Percentiles rank a stretch among this genome's conserved stretches.
Conservation (phyloP, 2,797 vertebrate species). For the Macropodus opercularis region DNA sequence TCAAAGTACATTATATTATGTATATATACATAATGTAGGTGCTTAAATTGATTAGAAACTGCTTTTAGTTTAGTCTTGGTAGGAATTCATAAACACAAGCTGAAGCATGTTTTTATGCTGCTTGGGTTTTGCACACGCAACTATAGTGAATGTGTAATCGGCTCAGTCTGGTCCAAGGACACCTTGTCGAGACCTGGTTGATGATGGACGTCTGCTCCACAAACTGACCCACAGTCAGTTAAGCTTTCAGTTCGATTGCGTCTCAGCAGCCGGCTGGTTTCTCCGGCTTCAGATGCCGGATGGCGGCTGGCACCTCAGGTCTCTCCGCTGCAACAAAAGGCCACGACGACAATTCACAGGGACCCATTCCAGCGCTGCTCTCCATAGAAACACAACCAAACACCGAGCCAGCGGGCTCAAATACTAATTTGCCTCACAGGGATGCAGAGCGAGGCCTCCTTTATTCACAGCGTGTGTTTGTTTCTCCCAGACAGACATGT, state of each 20-base stretch:
- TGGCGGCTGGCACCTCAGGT: slow-evolving; percentile 17
- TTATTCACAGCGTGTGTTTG: slow-evolving; percentile 8
- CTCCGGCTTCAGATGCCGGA: not conserved
- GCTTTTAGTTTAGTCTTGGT: too few species aligned
- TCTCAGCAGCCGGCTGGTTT: not conserved
- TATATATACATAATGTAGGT: not conserved
- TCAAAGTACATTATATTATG: too few species aligned
- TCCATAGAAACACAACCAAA: slow-evolving; percentile 49
- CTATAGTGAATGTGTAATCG: too few species aligned
- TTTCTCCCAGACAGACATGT: slow-evolving; percentile 6
- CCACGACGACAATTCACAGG: slow-evolving; percentile 28
- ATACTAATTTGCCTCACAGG: slow-evolving; percentile 50
- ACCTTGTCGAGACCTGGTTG: too few species aligned
- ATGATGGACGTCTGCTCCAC: too few species aligned
- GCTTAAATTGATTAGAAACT: not conserved
- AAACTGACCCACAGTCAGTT: not conserved
- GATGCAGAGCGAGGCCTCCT: slow-evolving; percentile 10
- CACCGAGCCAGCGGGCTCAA: slow-evolving; percentile 28
- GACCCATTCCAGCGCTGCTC: slow-evolving; percentile 55
- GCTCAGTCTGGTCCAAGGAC: too few species aligned
- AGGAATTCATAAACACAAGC: too few species aligned
- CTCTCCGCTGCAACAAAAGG: slow-evolving; percentile 31
- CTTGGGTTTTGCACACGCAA: too few species aligned
- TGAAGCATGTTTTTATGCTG: too few species aligned
- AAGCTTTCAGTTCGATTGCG: not conserved